A percentile compares a stretch with the other conserved stretches of the same genome.
These are phyloP conservation scores for Falco columbarius DNA, from an alignment of 2,797 vertebrate genomes.

Conservation along the genomic window DNA sequence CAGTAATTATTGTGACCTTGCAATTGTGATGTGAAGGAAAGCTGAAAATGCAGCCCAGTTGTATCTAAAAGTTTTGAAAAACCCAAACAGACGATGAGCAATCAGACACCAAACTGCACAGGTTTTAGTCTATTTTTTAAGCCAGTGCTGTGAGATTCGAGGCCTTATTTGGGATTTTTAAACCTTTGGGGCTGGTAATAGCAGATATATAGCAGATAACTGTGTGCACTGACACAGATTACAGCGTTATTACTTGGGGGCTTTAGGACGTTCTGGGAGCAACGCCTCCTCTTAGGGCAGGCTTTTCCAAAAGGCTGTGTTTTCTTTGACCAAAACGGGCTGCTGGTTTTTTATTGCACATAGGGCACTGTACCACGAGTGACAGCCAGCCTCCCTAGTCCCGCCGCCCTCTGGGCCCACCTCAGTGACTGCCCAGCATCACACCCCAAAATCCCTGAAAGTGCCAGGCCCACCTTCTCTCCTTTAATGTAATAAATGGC, in stretches of 20 bases:
- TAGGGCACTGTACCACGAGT: fast-evolving
- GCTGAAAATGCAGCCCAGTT: neutral
- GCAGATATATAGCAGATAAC: neutral
- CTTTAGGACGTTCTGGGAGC: neutral
- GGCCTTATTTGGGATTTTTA: neutral
- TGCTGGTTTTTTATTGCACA: neutral
- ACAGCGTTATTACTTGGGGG: neutral
- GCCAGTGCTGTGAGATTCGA: neutral
- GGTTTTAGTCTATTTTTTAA: neutral
- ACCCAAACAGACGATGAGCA: neutral
- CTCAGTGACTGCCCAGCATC: neutral
- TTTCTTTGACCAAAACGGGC: neutral
- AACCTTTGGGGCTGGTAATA: neutral
- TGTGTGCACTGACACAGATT: neutral
- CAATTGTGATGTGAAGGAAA: neutral
- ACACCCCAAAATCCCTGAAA: neutral
- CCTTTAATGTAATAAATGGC: neutral
- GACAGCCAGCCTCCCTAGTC: neutral
- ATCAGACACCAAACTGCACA: neutral
- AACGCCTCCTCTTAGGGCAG: neutral
- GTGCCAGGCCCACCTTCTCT: neutral
- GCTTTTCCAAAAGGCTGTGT: neutral
- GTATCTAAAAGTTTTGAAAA: neutral
- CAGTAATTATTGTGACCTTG: neutral
- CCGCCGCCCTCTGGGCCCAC: neutral